phyloP scores from a whole-genome alignment of 2,113 vertebrate species.

The Apus apus region DNA sequence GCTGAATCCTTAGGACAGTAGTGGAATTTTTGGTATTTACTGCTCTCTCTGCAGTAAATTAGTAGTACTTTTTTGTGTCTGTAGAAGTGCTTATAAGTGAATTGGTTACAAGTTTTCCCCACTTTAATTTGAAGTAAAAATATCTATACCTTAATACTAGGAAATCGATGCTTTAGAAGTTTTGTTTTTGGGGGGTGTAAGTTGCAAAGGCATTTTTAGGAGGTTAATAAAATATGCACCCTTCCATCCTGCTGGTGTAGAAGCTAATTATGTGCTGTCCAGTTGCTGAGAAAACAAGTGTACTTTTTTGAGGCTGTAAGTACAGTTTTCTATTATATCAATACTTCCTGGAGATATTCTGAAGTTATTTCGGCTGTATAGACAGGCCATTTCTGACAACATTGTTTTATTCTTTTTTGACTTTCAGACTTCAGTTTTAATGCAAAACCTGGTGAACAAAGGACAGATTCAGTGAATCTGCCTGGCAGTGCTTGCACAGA shows the following conservation, averaged over 20 bases:
- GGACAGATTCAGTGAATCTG: not conserved
- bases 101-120: not conserved
- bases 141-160: not conserved
- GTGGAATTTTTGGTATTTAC: not conserved
- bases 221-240: not conserved
- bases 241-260: not conserved
- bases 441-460: not conserved
- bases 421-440: not conserved
- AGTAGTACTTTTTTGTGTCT: not conserved
- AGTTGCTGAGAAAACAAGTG: not conserved
- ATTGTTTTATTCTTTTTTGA: not conserved
- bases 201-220: not conserved
- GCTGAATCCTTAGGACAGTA: not conserved
- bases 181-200: not conserved
- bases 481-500: not conserved
- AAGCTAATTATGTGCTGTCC: not conserved
- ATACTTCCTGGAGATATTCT: not conserved
- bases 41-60: not conserved
- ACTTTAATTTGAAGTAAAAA: not conserved
- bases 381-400: not conserved
- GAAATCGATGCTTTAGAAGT: not conserved
- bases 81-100: not conserved
- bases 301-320: not conserved
- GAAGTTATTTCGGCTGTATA: not conserved
- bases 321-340: not conserved